Base-by-base conservation (phyloP, 2,113 vertebrate species). In the Aldabrachelys gigantea region DNA sequence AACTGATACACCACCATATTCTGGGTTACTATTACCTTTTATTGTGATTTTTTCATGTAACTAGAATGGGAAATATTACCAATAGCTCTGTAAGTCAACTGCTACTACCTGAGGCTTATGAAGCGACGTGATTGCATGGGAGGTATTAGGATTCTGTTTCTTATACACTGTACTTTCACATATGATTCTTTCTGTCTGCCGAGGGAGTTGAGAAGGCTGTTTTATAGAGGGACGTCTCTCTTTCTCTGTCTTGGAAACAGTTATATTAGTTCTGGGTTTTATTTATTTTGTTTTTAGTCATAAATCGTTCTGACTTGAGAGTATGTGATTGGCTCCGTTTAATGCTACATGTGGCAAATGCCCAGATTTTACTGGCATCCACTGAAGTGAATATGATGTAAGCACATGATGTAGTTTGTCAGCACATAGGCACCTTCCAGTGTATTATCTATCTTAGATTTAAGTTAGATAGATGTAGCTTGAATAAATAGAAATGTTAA, bases 311-410 rank as follows among this genome's bases (percentile, higher is more conserved):
- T 2, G 1, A 12, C 29, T 24, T 25, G 84, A 8, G 53, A 41
- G 17, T 3, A 1, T 5, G 78, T 0, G 4, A 44, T 56, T 44
- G 57, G 25, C 25, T 59, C 54, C 44, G 21, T 69, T 50, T 65
- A 35, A 87, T 72, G 1, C 47, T 85, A 82, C 82, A 22, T 69
- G 41, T 21, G 92, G 87, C 4, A 5, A 2, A 1, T 1, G n/a
- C 4, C 79, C 44, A 1, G 79, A 54, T 10, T 84, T 25, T 69
- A 3, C 6, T 11, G 85, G 38, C 54, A 6, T 7, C 0, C 1
- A 9, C 56, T 1, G 0, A 1, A 57, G n/a, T 85, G 3, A 1
- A 2, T 0, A 3, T 0, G 9, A 1, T 54, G 14, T 4, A 21
- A 69, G 10, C 3, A 3, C 0, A 5, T 25, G 75, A 76, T 82